A percentile compares a stretch with the other conserved stretches of the same genome.
Evolutionary conservation across 2,113 vertebrate species (phyloP).

Genomic region (Rhodinocichla rosea): DNA sequence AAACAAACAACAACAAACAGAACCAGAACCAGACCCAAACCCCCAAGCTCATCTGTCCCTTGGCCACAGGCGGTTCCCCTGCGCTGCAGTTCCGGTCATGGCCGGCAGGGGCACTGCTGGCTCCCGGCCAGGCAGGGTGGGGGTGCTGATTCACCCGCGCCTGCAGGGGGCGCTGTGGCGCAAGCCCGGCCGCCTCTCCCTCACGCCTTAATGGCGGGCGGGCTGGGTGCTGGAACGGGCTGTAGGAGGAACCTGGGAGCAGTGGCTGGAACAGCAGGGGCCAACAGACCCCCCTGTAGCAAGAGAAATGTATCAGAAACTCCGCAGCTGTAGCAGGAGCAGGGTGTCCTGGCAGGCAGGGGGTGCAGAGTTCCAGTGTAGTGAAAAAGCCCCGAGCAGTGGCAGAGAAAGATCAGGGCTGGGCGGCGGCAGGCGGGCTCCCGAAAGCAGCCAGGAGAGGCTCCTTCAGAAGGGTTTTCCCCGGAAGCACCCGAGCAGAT

Average conservation of each 20-base stretch:
- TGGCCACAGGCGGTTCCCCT: fast-evolving
- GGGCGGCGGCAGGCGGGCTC: fast-evolving
- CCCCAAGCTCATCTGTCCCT: fast-evolving
- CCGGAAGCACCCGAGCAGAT: not conserved
- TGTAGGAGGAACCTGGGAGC: not conserved
- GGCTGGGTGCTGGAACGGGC: fast-evolving
- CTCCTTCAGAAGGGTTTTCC: not conserved
- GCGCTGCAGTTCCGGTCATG: fast-evolving
- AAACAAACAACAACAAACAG: not conserved
- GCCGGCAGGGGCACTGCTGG: not conserved
- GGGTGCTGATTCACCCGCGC: fast-evolving
- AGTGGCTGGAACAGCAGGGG: fast-evolving
- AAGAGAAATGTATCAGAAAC: not conserved
- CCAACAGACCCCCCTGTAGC: fast-evolving
- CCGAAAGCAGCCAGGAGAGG: fast-evolving
- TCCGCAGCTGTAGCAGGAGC: not conserved
- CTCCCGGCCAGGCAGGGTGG: not conserved
- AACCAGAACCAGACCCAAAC: no score
- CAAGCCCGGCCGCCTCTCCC: fast-evolving
- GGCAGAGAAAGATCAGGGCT: not conserved
- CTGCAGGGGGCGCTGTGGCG: not conserved
- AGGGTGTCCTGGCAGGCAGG: not conserved
- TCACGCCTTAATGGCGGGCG: not conserved
- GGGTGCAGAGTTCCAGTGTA: not conserved
- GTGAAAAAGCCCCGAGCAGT: fast-evolving